Evolutionary conservation across 1,140 invertebrate species (phyloP), one percentile per base, ranked within the genome.

Genomic region (Nasonia giraulti): DNA sequence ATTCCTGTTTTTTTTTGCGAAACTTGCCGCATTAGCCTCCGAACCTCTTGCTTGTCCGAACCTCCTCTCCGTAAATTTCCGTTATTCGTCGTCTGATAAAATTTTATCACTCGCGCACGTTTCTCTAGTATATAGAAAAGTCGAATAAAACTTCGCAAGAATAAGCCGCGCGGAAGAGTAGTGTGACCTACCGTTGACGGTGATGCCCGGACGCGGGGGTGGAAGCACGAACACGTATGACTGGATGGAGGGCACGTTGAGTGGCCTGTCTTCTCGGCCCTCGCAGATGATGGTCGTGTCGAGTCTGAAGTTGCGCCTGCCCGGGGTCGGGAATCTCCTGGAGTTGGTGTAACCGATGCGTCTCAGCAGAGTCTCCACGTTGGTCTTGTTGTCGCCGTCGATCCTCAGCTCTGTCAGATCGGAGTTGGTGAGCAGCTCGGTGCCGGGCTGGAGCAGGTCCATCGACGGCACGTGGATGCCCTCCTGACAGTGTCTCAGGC

Each of bases 271-370:
- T 71, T 92, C 91, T 10, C 89, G 90, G 31, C 92, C 92, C 23
- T 92, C 95, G 92, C 93, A 97, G 88, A 95, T 95, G 80, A 98
- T 95, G 66, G 95, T 96, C 1, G 97, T 97, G 50, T 95, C 95
- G 11, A 99, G 93, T 86, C 96, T 96, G 87, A 99, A 95, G 90
- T 98, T 98, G 27, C 98, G 94, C 12, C 98, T 93, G 2, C 98
- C 98, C 3, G 98, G 97, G 2, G 98, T 99, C 0, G 98, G 98
- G 93, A 97, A 98, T 86, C 96, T 95, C 79, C 98, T 94, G 2
- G 96, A 95, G 91, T 99, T 99, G 5, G 96, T 96, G 91, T 99
- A 99, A 27, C 97, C 97, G 84, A 99, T 96, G 89, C 97, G 96
- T 27, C 96, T 95, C 80, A 99, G 94, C 5, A 99, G 91, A 4